Base-by-base conservation (phyloP, 2,888 invertebrate species). In the Drepanosiphum platanoidis region DNA sequence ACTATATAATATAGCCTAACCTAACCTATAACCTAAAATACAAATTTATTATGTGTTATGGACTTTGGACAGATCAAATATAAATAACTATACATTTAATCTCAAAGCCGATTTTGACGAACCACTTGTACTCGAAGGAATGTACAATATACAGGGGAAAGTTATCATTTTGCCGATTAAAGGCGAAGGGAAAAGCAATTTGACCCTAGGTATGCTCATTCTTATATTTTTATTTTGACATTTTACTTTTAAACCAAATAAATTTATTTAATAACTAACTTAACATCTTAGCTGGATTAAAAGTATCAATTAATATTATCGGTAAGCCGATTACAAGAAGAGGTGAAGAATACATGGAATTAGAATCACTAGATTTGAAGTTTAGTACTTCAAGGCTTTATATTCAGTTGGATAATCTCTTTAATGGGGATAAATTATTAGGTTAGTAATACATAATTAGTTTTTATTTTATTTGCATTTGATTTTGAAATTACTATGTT, bases 101-200 rank as follows among this genome's bases (percentile, higher is more conserved):
- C 36, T 86, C 1, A 84, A 83, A 58, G 86, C 86, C 3, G 84
- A 86, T 46, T 70, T 86, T 70, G 61, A 74, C 34, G 68, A 86
- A 68, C 75, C 84, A 11, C 78, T 94, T 89, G 92, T 93, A 88
- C 92, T 95, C 87, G 90, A 93, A 8, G 94, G 93, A 0, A 83
- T 87, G 15, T 88, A 89, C 86, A 87, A 86, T 30, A 87, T 88
- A 77, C 86, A 87, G 66, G 89, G 89, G 13, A 88, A 87, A 86
- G 86, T 88, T 42, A 86, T 88, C 22, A 86, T 88, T 13, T 70
- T 89, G n/a, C 89, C 89, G 3, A 87, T 88, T 52, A 87, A 79
- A 52, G 89, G 89, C 30, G 87, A 87, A 34, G 89, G 89, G 15
- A 87, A 79, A 66, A 87, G 88, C 79, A 87, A 88, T 79, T 86